Evolutionary conservation across 2,113 vertebrate species (phyloP).

Genomic region (Helogale parvula): DNA sequence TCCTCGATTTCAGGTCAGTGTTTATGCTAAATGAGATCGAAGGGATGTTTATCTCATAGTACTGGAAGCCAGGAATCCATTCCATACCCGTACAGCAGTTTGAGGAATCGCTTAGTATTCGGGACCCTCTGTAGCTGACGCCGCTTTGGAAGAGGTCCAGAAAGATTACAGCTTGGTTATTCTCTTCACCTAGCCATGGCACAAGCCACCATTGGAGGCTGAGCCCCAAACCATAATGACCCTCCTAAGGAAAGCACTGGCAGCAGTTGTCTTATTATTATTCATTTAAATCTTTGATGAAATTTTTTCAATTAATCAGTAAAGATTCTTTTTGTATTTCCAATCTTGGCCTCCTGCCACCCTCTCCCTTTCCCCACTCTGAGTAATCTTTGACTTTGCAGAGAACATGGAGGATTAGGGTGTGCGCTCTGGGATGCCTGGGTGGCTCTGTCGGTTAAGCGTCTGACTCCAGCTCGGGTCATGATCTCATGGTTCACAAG

Average conservation of each 20-base stretch:
- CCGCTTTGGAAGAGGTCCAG: not conserved
- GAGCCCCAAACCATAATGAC: not conserved
- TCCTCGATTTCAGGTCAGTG: constrained; percentile 14
- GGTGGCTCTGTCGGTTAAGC: too few relatives aligned
- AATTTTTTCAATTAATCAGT: not conserved
- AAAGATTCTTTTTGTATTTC: not conserved
- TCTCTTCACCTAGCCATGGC: not conserved
- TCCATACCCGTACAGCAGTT: not conserved
- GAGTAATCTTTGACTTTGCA: not conserved
- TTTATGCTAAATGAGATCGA: constrained; percentile 25
- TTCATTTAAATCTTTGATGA: not conserved
- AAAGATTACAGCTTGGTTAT: not conserved
- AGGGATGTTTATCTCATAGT: constrained; percentile 17
- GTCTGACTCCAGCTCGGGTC: too few relatives aligned
- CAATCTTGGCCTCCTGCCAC: not conserved
- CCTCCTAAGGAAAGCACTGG: not conserved
- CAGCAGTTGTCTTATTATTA: not conserved
- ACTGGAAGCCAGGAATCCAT: not conserved
- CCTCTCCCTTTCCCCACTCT: not conserved
- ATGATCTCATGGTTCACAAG: too few relatives aligned
- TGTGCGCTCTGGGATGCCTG: too few relatives aligned
- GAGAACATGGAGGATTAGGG: not conserved
- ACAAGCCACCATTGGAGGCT: not conserved
- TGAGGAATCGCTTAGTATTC: not conserved
- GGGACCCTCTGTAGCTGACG: not conserved